Evolutionary conservation across 2,113 vertebrate species (phyloP).

Genomic region (Machaerirhynchus nigripectus): DNA sequence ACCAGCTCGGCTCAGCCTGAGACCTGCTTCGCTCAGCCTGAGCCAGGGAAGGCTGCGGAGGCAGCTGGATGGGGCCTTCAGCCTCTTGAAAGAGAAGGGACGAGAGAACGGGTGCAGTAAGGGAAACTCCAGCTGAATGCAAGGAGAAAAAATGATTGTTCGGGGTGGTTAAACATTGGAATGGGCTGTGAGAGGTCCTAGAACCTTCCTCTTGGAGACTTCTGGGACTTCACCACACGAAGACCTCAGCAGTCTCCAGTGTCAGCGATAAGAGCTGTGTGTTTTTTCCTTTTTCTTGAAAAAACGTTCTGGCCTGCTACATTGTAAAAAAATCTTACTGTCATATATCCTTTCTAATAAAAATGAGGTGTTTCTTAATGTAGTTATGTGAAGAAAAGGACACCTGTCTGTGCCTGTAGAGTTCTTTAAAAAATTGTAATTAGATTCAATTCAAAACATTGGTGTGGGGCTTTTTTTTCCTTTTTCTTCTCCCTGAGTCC

Average conservation of each 20-base stretch:
- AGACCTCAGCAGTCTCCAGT: not conserved
- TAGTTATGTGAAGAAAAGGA: not conserved
- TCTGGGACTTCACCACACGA: not conserved
- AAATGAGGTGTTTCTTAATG: not conserved
- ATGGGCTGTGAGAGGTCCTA: not conserved
- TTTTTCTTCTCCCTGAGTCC: too few species aligned
- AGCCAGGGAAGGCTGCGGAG: not conserved
- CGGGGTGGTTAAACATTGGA: not conserved
- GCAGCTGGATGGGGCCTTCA: not conserved
- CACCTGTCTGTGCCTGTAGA: not conserved
- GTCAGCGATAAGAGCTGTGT: not conserved
- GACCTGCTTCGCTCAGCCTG: not conserved
- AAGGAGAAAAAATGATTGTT: not conserved
- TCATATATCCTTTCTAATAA: not conserved
- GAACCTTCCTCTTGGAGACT: not conserved
- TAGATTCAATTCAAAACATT: not conserved
- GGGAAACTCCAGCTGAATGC: not conserved
- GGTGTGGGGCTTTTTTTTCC: not conserved
- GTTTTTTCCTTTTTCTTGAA: not conserved
- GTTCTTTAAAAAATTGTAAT: not conserved
- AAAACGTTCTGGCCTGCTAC: not conserved
- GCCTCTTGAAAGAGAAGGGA: not conserved
- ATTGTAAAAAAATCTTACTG: not conserved
- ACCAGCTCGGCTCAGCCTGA: not conserved
- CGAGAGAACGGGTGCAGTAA: not conserved